Conservation (phyloP, 2,113 vertebrate species). For the Anthoscopus minutus region DNA sequence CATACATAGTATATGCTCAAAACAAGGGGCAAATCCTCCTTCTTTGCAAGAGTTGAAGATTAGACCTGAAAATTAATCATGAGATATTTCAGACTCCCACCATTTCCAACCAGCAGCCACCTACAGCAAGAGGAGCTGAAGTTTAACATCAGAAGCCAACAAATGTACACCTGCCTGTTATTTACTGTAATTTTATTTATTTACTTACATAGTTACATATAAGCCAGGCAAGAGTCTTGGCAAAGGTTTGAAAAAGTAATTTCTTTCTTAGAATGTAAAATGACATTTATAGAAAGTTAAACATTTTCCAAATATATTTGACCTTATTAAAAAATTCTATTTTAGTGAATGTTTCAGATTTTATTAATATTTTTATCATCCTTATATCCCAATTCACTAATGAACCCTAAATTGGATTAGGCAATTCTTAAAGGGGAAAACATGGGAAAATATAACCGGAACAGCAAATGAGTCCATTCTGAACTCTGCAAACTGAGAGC, state of each 20-base stretch:
- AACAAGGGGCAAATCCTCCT: neutral
- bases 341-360: slow-evolving; percentile 1
- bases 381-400: slow-evolving; percentile 46
- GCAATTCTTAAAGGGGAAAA: slow-evolving; percentile 16
- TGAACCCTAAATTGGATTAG: slow-evolving; percentile 36
- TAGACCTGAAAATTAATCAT: neutral
- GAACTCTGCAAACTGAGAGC: slow-evolving; percentile 17
- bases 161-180: neutral
- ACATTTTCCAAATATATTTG: slow-evolving; percentile 35
- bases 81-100: neutral
- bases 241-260: neutral
- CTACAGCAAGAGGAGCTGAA: neutral
- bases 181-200: neutral
- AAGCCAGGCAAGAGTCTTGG: neutral
- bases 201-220: neutral
- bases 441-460: neutral
- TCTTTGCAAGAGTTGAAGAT: neutral
- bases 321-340: slow-evolving; percentile 40
- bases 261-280: neutral
- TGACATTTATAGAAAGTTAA: slow-evolving; percentile 8
- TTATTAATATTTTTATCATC: slow-evolving; percentile 32
- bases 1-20: neutral
- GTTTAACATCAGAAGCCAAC: neutral
- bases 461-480: neutral
- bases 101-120: neutral